These are phyloP conservation scores for Hemichromis elongatus DNA, from an alignment of 2,113 vertebrate species.

Conservation along the genomic window DNA sequence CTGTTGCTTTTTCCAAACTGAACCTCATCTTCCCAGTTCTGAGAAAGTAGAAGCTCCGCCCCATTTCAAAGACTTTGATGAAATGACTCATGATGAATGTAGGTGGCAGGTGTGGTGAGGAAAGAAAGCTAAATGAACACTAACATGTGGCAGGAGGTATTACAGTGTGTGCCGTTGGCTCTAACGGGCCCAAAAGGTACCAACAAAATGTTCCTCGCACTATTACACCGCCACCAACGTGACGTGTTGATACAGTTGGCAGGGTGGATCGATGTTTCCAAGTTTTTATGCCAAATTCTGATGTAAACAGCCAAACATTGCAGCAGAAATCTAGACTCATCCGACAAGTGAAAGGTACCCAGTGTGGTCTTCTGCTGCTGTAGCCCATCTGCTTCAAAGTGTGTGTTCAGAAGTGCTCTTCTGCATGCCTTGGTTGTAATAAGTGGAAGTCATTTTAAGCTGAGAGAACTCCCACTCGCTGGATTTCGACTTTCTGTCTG, in stretches of 20 bases:
- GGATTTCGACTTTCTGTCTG: background rate
- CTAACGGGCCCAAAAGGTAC: fast-evolving
- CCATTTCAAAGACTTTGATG: background rate
- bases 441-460: background rate
- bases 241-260: background rate
- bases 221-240: background rate
- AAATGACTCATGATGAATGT: background rate
- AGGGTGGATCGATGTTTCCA: background rate
- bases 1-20: background rate
- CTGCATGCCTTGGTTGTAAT: background rate
- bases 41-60: background rate
- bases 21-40: background rate
- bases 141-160: background rate
- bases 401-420: background rate
- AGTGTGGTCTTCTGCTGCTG: background rate
- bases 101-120: background rate
- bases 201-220: background rate
- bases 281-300: background rate
- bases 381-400: background rate
- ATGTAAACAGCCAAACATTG: background rate
- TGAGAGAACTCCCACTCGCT: background rate
- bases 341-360: background rate
- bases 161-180: background rate
- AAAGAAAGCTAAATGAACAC: fast-evolving
- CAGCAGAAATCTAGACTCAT: background rate